Base-by-base conservation (phyloP, 2,113 vertebrate genomes). In the Formicarius rufipectus region DNA sequence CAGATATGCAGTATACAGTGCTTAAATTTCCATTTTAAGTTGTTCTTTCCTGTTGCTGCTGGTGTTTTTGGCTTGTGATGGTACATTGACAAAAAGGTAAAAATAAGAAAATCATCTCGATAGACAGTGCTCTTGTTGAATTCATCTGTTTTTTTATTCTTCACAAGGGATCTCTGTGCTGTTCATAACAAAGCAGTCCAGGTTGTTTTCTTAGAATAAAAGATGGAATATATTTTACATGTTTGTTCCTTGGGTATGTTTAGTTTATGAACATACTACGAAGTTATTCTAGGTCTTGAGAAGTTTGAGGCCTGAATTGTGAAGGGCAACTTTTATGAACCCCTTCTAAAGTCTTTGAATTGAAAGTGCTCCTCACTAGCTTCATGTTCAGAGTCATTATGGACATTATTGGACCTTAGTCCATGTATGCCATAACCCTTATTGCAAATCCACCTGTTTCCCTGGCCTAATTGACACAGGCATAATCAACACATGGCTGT, bases 151-250 rank as follows among this genome's bases (percentile, higher is more conserved):
- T 89, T n/a, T 81, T 33, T 75, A 60, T 91, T 91, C 53, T 82
- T 94, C 69, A 58, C 27, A 79, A 42, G 33, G 53, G 56, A 89
- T 92, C 25, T 84, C 53, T 78, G 4, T 71, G 62, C 69, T 74
- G 73, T n/a, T 94, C 27, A 27, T 95, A 81, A 79, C 80, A 87
- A 93, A 89, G 86, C 60, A 94, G 27, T 55, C 28, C 68, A 84
- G 77, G 24, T 60, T 91, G 56, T 72, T 94, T 68, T 81, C 83
- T 89, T 56, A 81, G 52, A 84, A 71, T 87, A 60, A 87, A 84
- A 87, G 56, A 24, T 33, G 84, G 76, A 67, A n/a, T 92, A 53
- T 19, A 35, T 63, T 71, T 68, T 69, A 59, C 0, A 0, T 92
- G 69, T 92, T 95, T 90, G 19, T 87, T 95, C 40, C 24, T 20